phyloP scores from a whole-genome alignment of 2,797 vertebrate species.

The Mionectes olivaceus region DNA sequence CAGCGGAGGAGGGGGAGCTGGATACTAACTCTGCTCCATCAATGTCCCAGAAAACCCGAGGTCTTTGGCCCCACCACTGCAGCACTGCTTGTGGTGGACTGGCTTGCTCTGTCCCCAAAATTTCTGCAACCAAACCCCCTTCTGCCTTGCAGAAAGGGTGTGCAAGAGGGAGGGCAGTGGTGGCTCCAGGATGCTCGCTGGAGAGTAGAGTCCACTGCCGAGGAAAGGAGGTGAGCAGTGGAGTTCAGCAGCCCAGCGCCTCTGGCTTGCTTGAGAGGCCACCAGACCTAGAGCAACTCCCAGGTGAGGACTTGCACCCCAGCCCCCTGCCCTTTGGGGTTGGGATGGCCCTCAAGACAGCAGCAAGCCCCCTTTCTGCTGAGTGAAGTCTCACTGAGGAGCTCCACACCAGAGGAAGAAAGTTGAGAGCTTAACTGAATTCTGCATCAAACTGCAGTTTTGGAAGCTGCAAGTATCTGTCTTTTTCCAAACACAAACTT shows the following conservation, averaged over 20 bases:
- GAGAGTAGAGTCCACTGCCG: rapidly evolving
- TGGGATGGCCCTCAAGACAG: not conserved
- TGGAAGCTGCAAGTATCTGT: not conserved
- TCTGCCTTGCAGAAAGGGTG: rapidly evolving
- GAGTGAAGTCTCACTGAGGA: not conserved
- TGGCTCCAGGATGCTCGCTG: not conserved
- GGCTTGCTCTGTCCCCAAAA: not conserved
- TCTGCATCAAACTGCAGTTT: not conserved
- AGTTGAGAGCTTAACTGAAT: not conserved
- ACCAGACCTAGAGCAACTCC: not conserved
- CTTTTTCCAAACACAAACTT: slow-evolving; percentile 30
- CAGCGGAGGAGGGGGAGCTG: not conserved
- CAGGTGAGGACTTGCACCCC: not conserved
- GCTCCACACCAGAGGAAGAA: not conserved
- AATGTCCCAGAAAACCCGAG: rapidly evolving
- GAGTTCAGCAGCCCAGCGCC: not conserved
- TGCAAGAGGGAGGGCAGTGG: rapidly evolving
- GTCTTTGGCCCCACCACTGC: not conserved
- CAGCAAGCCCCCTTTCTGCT: not conserved
- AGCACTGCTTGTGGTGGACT: not conserved
- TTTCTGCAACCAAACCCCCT: not conserved
- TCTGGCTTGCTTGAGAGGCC: rapidly evolving
- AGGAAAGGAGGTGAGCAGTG: not conserved
- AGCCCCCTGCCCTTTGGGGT: rapidly evolving
- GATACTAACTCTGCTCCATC: not conserved